Conservation (phyloP, 1,140 invertebrate genomes). For the Xylocopa sonorina region DNA sequence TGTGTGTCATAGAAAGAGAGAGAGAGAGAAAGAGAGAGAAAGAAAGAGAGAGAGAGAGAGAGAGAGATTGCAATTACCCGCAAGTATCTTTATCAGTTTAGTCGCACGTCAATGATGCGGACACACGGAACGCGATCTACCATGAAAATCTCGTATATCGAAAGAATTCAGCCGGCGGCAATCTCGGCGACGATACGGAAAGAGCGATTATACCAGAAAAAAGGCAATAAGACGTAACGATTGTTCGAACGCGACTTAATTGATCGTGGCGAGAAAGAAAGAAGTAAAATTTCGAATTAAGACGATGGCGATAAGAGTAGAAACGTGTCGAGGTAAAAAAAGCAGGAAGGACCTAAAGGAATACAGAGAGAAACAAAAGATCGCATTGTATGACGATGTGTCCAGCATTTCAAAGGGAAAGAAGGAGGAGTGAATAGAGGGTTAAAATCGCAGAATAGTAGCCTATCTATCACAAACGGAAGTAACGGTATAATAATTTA, state of each 20-base stretch:
- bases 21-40: neutral
- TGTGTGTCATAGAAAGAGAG: neutral
- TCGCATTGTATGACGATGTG: slow-evolving; percentile 11
- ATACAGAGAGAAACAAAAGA: neutral
- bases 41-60: slow-evolving; percentile 23
- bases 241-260: slow-evolving; percentile 2
- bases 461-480: slow-evolving; percentile 77
- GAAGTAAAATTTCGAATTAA: neutral
- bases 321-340: neutral
- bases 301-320: neutral
- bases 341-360: neutral
- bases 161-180: slow-evolving; percentile 59
- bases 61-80: slow-evolving; percentile 46
- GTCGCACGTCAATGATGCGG: slow-evolving; percentile 51
- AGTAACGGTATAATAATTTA: slow-evolving; percentile 75
- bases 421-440: slow-evolving; percentile 18
- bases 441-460: slow-evolving; percentile 59
- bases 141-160: slow-evolving; percentile 64
- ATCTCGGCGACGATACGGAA: slow-evolving; percentile 46
- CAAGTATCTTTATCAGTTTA: slow-evolving; percentile 59
- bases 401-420: slow-evolving; percentile 25
- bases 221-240: neutral
- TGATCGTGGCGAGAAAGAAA: neutral
- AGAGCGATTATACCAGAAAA: neutral
- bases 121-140: slow-evolving; percentile 58